These are phyloP conservation scores for Macrostomum lignano DNA, from an alignment of 1,140 invertebrate species.

Conservation along the genomic window DNA sequence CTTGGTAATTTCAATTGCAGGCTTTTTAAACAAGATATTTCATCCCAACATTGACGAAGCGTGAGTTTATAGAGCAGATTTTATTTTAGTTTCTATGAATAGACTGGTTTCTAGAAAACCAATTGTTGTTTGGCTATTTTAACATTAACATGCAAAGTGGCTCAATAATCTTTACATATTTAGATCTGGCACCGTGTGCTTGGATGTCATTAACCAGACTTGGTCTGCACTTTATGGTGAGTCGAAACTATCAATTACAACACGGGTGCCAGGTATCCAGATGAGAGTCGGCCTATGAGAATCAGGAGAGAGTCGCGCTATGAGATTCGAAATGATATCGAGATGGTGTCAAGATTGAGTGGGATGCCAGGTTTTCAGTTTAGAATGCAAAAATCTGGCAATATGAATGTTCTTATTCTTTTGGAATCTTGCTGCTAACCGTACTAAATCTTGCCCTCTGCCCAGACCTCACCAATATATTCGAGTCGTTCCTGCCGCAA, in stretches of 20 bases:
- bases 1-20: conserved; percentile 13
- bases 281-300: neutral
- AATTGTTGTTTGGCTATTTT: conserved; percentile 3
- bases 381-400: neutral
- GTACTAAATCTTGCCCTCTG: conserved; percentile 15
- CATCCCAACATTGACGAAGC: conserved; percentile 99
- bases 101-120: neutral
- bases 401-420: neutral
- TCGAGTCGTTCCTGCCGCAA: conserved; percentile 96
- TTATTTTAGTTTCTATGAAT: neutral
- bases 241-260: neutral
- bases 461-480: conserved; percentile 87
- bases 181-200: conserved; percentile 80
- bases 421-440: neutral
- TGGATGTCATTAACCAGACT: conserved; percentile 81
- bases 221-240: conserved; percentile 36
- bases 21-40: conserved; percentile 98
- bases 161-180: conserved; percentile 5
- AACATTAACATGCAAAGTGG: neutral
- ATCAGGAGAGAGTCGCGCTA: neutral
- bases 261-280: neutral
- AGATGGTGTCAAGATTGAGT: neutral
- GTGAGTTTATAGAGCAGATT: conserved; percentile 17
- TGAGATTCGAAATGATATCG: neutral
- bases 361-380: neutral